phyloP scores from a whole-genome alignment of 2,888 invertebrate genomes.

The Leucania comma region DNA sequence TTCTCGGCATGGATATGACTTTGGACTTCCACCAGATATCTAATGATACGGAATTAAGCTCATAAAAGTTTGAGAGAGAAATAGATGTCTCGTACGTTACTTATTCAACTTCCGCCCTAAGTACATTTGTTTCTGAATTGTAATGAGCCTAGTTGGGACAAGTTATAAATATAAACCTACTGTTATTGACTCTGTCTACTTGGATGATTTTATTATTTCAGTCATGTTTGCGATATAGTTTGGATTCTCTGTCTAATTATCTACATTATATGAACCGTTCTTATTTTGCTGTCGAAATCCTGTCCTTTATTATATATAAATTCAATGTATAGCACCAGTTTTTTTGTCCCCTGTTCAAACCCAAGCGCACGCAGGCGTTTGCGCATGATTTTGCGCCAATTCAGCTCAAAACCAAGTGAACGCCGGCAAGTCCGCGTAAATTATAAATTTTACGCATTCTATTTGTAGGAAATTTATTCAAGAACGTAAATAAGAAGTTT shows the following conservation, averaged over 20 bases:
- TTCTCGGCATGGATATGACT: constrained; percentile 19
- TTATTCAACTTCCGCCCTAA: constrained; percentile 41
- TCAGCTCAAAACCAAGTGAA: too few relatives aligned
- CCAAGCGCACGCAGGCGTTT: too few relatives aligned
- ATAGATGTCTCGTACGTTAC: constrained; percentile 26
- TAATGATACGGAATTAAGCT: background rate
- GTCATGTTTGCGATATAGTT: constrained; percentile 31
- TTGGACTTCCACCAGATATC: constrained; percentile 14
- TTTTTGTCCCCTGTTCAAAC: too few relatives aligned
- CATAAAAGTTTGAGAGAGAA: constrained; percentile 43
- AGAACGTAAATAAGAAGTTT: too few relatives aligned
- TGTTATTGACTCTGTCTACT: constrained; percentile 17
- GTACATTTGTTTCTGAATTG: constrained; percentile 49
- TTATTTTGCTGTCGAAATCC: background rate
- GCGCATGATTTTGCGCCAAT: too few relatives aligned
- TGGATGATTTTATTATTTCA: constrained; percentile 50
- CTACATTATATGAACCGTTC: background rate
- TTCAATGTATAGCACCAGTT: background rate
- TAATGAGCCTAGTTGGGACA: constrained; percentile 47
- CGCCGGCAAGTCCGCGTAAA: too few relatives aligned
- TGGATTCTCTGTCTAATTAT: background rate
- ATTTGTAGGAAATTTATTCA: too few relatives aligned
- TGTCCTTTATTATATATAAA: background rate
- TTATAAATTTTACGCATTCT: too few relatives aligned
- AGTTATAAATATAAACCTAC: constrained; percentile 42